phyloP scores from a whole-genome alignment of 2,113 vertebrate genomes.

The Taurulus bubalis region DNA sequence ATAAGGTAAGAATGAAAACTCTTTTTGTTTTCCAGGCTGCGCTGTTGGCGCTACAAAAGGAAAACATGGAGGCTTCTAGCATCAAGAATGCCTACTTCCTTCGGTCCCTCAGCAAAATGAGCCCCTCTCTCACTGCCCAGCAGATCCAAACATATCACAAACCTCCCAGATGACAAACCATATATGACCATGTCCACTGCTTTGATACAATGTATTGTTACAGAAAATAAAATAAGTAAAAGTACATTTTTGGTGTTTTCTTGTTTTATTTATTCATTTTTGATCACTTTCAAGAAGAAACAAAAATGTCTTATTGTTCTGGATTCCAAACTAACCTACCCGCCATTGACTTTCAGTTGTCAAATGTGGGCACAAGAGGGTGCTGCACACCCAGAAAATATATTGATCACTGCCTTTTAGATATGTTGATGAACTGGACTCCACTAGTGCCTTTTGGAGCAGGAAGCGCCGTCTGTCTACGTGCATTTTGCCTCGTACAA shows the following conservation, averaged over 20 bases:
- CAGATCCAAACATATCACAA: conserved; percentile 87
- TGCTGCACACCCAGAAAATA: conserved; percentile 12
- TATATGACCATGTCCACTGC: conserved; percentile 38
- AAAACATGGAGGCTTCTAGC: conserved; percentile 84
- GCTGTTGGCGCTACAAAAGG: conserved; percentile 89
- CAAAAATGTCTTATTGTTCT: not conserved
- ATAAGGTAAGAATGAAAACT: not conserved
- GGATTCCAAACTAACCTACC: not conserved
- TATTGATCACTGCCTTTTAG: conserved; percentile 51
- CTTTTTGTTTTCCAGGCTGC: conserved; percentile 86
- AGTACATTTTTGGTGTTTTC: not conserved
- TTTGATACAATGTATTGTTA: not conserved
- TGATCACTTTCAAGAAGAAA: not conserved
- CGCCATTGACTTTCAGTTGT: not conserved
- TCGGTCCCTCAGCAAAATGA: conserved; percentile 82
- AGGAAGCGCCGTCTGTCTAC: conserved; percentile 70
- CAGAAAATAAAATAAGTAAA: conserved; percentile 45
- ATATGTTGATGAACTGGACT: conserved; percentile 13
- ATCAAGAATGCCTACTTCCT: conserved; percentile 88
- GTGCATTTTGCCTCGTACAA: conserved; percentile 75
- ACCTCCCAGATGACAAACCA: conserved; percentile 64
- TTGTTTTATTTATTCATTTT: not conserved
- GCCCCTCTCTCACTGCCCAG: conserved; percentile 86
- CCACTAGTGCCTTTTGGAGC: conserved; percentile 20
- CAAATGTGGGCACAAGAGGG: conserved; percentile 45